Evolutionary conservation across 2,113 vertebrate species (phyloP).

Genomic region (Urocitellus parryii): DNA sequence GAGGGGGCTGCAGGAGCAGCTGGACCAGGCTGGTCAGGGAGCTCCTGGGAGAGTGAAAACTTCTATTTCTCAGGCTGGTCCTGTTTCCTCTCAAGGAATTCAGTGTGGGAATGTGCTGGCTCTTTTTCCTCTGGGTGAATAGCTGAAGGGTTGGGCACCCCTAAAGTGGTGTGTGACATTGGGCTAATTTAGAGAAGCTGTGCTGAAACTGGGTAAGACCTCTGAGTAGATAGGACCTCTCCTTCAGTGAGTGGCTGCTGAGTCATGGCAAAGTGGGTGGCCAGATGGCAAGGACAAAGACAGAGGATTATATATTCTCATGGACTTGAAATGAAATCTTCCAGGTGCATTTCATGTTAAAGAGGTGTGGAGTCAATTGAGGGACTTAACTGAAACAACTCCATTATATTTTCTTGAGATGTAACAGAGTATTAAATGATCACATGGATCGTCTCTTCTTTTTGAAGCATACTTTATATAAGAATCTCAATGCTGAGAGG

Average conservation of each 20-base stretch:
- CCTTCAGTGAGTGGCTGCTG: background rate
- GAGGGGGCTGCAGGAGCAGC: background rate
- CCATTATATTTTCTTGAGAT: background rate
- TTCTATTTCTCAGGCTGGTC: background rate
- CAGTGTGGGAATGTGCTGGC: background rate
- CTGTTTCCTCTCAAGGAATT: background rate
- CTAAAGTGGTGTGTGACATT: background rate
- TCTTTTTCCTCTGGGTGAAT: background rate
- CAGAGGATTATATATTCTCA: background rate
- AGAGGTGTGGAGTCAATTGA: background rate
- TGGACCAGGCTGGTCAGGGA: background rate
- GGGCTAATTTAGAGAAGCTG: background rate
- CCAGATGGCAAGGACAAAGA: background rate
- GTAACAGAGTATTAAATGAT: background rate
- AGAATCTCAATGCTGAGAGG: background rate
- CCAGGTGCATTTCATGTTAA: background rate
- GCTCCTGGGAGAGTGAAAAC: background rate
- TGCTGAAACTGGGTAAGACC: background rate
- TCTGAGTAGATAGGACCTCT: background rate
- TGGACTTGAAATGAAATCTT: background rate
- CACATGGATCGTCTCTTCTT: background rate
- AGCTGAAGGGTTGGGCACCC: background rate
- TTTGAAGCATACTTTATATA: background rate
- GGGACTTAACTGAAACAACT: background rate
- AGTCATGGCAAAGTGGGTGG: background rate